Evolutionary conservation across 2,113 vertebrate genomes (phyloP).

Genomic region (Ciconia stormi): DNA sequence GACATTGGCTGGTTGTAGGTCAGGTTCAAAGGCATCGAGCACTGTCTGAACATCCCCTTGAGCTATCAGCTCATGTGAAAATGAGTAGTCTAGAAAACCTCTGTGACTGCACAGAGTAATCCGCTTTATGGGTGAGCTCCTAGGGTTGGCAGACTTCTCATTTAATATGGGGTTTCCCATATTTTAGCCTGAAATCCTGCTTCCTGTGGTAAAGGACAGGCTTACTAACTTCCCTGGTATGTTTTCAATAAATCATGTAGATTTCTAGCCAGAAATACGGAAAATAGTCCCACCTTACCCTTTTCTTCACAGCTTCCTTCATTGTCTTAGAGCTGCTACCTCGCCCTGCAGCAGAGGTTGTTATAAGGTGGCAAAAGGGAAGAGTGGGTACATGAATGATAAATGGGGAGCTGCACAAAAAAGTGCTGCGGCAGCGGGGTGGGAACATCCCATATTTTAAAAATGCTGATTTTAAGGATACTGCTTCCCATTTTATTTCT

Average conservation of each 20-base stretch:
- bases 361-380: neutral
- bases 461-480: neutral
- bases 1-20: constrained; percentile 38
- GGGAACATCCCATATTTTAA: neutral
- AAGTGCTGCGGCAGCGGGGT: neutral
- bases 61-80: constrained; percentile 34
- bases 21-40: constrained; percentile 37
- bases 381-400: neutral
- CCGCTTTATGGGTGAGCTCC: neutral
- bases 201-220: neutral
- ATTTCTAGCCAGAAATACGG: neutral
- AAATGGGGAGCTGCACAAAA: neutral
- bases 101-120: neutral
- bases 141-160: neutral
- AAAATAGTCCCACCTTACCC: neutral
- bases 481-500: neutral
- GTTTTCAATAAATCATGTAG: neutral
- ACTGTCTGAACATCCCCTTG: constrained; percentile 29
- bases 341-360: neutral
- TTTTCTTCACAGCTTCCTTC: neutral
- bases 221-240: neutral
- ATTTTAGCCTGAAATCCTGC: neutral
- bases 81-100: constrained; percentile 27
- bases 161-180: neutral
- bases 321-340: neutral